A percentile compares a stretch with the other conserved stretches of the same genome.
Evolutionary conservation across 2,797 vertebrate species (phyloP).

Genomic region (Pseudopleuronectes americanus): DNA sequence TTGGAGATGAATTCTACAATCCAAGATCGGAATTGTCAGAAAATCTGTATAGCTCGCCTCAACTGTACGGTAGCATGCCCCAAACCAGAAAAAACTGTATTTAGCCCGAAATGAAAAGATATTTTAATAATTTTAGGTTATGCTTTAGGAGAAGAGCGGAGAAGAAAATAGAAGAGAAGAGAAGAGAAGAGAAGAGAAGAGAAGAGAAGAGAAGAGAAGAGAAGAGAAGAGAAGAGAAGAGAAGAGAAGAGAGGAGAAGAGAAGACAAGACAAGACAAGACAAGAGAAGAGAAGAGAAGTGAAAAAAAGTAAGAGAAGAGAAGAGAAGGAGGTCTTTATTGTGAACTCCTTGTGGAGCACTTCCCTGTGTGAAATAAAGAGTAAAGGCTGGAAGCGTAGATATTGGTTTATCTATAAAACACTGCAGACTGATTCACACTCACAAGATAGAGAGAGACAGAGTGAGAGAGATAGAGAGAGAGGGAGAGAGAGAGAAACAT

Average conservation of each 20-base stretch:
- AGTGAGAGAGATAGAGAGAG: not conserved
- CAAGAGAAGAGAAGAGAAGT: not conserved
- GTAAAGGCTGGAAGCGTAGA: conserved; percentile 68
- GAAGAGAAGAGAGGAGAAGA: not conserved
- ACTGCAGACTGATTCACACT: conserved; percentile 56
- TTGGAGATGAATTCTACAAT: not conserved
- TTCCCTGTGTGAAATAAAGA: conserved; percentile 71
- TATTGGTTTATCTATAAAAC: conserved; percentile 82
- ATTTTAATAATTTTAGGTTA: not conserved
- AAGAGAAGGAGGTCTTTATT: conserved; percentile 58
- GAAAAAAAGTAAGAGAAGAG: too few species aligned
- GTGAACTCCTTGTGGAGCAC: conserved; percentile 67
- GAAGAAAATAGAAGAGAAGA: conserved; percentile 2
- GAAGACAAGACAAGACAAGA: not conserved
- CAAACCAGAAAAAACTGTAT: not conserved
- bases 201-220: not conserved
- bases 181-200: not conserved
- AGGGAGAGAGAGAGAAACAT: not conserved
- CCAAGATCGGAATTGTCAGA: not conserved
- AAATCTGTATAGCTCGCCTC: not conserved
- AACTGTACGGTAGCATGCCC: not conserved
- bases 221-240: not conserved
- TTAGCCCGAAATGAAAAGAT: conserved; percentile 8
- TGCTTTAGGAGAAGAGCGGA: not conserved
- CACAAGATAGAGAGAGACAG: conserved; percentile 10